phyloP scores from a whole-genome alignment of 2,888 invertebrate species.

The Caenorhabditis parvicauda region DNA sequence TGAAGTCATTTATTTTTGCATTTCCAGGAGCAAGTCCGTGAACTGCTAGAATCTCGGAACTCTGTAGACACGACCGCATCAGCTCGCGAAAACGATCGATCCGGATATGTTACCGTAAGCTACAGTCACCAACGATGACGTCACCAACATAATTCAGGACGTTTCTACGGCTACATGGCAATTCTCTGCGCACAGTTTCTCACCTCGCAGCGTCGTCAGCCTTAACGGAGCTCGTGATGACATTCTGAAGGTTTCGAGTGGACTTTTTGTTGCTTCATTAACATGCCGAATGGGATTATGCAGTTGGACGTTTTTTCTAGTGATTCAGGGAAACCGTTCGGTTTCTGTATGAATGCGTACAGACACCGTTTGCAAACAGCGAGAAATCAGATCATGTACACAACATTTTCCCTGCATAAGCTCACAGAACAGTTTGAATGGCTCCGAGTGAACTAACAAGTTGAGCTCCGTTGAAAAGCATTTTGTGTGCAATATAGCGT shows the following conservation, averaged over 20 bases:
- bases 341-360: too few relatives aligned
- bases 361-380: too few relatives aligned
- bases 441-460: background rate
- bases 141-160: conserved; percentile 41
- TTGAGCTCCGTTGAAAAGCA: background rate
- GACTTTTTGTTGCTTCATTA: conserved; percentile 8
- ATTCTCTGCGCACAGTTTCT: conserved; percentile 55
- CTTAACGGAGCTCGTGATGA: conserved; percentile 57
- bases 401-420: conserved; percentile 1
- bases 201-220: conserved; percentile 59
- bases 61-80: conserved; percentile 38
- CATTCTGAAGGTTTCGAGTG: conserved; percentile 51
- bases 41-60: conserved; percentile 50
- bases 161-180: conserved; percentile 60
- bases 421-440: too few relatives aligned
- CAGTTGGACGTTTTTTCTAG: too few relatives aligned
- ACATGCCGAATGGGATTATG: conserved; percentile 3
- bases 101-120: conserved; percentile 57
- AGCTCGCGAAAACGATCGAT: conserved; percentile 45
- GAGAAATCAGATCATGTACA: background rate
- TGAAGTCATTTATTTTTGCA: background rate
- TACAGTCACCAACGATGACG: background rate
- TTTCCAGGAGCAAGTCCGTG: conserved; percentile 44
- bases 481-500: too few relatives aligned
- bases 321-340: too few relatives aligned